These are phyloP conservation scores for Laodelphax striatellus DNA, from an alignment of 1,140 invertebrate genomes.

Conservation along the genomic window DNA sequence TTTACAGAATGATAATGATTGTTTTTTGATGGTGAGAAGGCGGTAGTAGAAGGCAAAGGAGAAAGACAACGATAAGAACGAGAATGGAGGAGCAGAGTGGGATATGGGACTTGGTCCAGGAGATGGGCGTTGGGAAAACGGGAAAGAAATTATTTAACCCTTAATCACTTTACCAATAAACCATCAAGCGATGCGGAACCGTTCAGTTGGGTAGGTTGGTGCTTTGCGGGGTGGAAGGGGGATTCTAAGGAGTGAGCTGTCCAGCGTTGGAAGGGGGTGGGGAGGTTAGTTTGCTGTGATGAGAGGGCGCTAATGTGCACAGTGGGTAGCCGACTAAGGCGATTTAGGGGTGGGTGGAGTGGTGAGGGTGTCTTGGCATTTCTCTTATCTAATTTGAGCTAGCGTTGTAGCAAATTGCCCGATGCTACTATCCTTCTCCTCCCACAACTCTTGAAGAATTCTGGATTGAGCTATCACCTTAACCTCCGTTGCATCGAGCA, in stretches of 20 bases:
- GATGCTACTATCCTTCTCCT: neutral
- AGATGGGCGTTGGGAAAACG: neutral
- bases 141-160: conserved; percentile 4
- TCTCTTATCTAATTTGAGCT: conserved; percentile 2
- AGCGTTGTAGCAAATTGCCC: neutral
- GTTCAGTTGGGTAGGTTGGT: neutral
- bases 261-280: neutral
- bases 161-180: conserved; percentile 4
- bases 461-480: neutral
- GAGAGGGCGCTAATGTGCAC: neutral
- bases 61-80: no score
- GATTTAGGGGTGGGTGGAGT: neutral
- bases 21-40: no score
- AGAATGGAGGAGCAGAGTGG: no score
- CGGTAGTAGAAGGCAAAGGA: no score
- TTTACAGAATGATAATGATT: no score
- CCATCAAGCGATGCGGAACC: neutral
- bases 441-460: no score
- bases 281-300: no score
- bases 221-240: neutral
- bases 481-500: neutral
- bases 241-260: neutral
- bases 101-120: no score
- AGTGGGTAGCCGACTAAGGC: no score
- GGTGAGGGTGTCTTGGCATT: neutral